Conservation (phyloP, 2,888 invertebrate species). For the Tetanocera ferruginea region DNA sequence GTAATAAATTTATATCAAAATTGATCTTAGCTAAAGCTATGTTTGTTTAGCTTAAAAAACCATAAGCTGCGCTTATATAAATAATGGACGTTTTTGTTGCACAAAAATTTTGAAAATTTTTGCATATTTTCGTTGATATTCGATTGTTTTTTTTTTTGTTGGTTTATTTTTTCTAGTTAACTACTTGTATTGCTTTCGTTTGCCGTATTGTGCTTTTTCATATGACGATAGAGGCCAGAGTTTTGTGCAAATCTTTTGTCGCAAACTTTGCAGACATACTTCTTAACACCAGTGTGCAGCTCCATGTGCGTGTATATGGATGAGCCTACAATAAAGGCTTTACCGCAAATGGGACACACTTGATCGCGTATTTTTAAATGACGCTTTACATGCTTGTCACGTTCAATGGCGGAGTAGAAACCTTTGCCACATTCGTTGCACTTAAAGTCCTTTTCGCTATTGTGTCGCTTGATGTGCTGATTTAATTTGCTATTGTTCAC, state of each 20-base stretch:
- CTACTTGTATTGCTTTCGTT: background rate
- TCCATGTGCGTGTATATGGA: conserved; percentile 65
- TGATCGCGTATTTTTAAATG: conserved; percentile 65
- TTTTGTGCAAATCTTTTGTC: conserved; percentile 62
- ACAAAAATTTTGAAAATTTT: too few relatives aligned
- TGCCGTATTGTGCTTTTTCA: background rate
- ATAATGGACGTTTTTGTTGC: too few relatives aligned
- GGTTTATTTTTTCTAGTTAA: too few relatives aligned
- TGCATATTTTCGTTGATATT: too few relatives aligned
- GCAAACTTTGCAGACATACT: conserved; percentile 59
- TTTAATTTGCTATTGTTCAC: conserved; percentile 65
- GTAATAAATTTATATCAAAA: too few relatives aligned
- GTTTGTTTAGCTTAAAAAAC: too few relatives aligned
- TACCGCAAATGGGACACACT: conserved; percentile 61
- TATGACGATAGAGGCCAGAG: conserved; percentile 64
- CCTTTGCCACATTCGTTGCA: conserved; percentile 62
- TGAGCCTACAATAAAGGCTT: conserved; percentile 61
- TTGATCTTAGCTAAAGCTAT: too few relatives aligned
- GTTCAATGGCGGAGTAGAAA: conserved; percentile 63
- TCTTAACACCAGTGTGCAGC: conserved; percentile 61
- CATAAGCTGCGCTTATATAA: too few relatives aligned
- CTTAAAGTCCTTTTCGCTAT: conserved; percentile 57
- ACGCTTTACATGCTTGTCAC: conserved; percentile 59
- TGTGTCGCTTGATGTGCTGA: conserved; percentile 63
- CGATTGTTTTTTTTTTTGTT: too few relatives aligned